These are phyloP conservation scores for Reticulitermes speratus DNA, from an alignment of 1,140 invertebrate species.

Conservation along the genomic window DNA sequence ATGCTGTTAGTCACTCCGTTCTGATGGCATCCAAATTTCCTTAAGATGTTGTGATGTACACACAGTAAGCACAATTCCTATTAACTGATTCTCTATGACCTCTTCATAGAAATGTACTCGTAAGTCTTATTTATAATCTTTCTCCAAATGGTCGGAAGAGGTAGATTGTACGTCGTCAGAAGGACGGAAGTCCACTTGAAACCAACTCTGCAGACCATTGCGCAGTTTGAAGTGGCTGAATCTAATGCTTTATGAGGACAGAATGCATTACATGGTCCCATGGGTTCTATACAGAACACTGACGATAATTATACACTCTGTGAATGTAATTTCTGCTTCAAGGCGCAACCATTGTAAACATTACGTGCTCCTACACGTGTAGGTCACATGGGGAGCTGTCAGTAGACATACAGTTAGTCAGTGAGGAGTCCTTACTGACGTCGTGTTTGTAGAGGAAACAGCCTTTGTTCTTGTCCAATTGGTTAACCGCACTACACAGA, in stretches of 20 bases:
- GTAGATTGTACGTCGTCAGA: not conserved
- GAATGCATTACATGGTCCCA: not conserved
- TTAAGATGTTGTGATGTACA: too few relatives aligned
- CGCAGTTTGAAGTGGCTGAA: not conserved
- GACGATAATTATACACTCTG: not conserved
- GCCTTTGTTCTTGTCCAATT: not conserved
- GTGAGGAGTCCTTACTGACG: not conserved
- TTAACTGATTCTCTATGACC: too few relatives aligned
- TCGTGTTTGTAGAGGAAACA: not conserved
- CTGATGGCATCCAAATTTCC: too few relatives aligned
- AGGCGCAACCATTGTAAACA: not conserved
- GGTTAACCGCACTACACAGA: not conserved
- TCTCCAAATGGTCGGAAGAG: not conserved
- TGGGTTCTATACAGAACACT: not conserved
- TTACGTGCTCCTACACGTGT: not conserved
- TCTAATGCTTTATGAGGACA: not conserved
- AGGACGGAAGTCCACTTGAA: not conserved
- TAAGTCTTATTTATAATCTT: not conserved
- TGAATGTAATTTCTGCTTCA: slow-evolving; percentile 8
- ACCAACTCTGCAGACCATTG: not conserved
- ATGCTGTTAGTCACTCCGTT: too few relatives aligned
- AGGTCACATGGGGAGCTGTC: not conserved
- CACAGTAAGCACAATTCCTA: too few relatives aligned
- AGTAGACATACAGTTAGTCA: not conserved
- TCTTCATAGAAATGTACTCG: too few relatives aligned